These are phyloP conservation scores for Hipparchia sbordonii DNA, from an alignment of 2,888 invertebrate genomes.

Conservation along the genomic window DNA sequence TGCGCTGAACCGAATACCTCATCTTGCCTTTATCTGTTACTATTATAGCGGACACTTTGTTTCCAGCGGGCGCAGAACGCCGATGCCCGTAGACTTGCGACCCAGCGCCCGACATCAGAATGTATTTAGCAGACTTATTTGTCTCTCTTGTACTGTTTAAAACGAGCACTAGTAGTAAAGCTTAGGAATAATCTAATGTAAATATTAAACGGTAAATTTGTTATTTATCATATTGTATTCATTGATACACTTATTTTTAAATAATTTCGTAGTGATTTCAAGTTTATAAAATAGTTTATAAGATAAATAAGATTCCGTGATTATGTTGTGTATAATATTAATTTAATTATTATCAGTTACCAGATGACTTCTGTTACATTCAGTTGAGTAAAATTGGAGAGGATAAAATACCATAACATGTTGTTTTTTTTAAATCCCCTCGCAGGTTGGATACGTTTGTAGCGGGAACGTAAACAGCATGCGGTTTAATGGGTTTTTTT, in stretches of 20 bases:
- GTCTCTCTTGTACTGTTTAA: conserved; percentile 60
- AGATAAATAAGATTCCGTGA: conserved; percentile 67
- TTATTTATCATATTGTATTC: conserved; percentile 77
- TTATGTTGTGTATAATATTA: conserved; percentile 74
- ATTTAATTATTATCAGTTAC: conserved; percentile 78
- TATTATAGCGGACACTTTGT: conserved; percentile 48
- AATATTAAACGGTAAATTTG: conserved; percentile 74
- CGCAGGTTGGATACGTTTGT: conserved; percentile 51
- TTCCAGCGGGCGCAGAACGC: conserved; percentile 39
- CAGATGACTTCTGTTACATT: conserved; percentile 76
- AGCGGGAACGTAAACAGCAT: conserved; percentile 50
- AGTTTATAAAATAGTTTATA: conserved; percentile 68
- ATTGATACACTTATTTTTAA: conserved; percentile 76
- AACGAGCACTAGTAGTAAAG: conserved; percentile 69
- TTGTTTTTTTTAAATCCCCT: conserved; percentile 76
- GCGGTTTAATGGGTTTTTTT: conserved; percentile 50
- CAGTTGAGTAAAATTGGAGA: conserved; percentile 78
- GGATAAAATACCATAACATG: conserved; percentile 68
- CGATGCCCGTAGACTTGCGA: conserved; percentile 38
- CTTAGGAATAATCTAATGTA: conserved; percentile 71
- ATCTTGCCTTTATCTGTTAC: conserved; percentile 64
- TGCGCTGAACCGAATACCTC: conserved; percentile 46
- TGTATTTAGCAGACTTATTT: conserved; percentile 68
- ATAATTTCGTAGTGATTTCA: conserved; percentile 75
- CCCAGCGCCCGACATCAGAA: conserved; percentile 46